Evolutionary conservation across 1,140 invertebrate species (phyloP).

Genomic region (Cotesia vestalis): DNA sequence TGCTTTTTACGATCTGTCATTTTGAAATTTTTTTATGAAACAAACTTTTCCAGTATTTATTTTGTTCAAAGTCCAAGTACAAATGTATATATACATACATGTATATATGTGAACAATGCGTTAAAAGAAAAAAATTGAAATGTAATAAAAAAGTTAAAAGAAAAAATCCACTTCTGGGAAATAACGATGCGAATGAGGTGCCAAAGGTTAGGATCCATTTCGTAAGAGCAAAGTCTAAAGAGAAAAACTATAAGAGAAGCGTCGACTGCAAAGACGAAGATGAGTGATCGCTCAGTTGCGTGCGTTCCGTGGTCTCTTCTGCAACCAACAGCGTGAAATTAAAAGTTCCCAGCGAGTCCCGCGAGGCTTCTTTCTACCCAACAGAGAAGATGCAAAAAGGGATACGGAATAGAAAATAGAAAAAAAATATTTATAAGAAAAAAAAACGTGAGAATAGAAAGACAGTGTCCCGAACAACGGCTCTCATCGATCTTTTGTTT

Average conservation of each 20-base stretch:
- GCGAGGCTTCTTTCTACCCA: constrained; percentile 35
- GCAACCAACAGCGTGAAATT: constrained; percentile 45
- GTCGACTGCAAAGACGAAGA: constrained; percentile 39
- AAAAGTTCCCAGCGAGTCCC: constrained; percentile 42
- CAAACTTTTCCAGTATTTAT: constrained; percentile 4
- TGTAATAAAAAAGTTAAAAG: neutral
- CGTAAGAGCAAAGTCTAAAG: neutral
- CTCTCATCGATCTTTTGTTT: constrained; percentile 37
- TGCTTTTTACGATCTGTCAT: constrained; percentile 20
- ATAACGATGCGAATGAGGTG: constrained; percentile 1
- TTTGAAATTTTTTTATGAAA: constrained; percentile 13
- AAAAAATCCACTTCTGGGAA: neutral
- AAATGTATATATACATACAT: neutral
- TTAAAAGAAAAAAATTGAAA: neutral
- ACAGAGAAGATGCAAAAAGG: constrained; percentile 34
- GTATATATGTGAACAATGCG: neutral
- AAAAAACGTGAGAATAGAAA: constrained; percentile 22
- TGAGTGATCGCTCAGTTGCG: constrained; percentile 43
- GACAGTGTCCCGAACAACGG: constrained; percentile 31
- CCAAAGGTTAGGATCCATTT: constrained; percentile 10
- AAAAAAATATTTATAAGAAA: constrained; percentile 19
- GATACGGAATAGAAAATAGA: constrained; percentile 34
- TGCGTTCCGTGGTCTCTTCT: constrained; percentile 38
- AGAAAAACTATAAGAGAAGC: constrained; percentile 10
- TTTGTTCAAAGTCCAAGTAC: neutral